Evolutionary conservation across 1,140 invertebrate genomes (phyloP).

Genomic region (Rhynchophorus ferrugineus): DNA sequence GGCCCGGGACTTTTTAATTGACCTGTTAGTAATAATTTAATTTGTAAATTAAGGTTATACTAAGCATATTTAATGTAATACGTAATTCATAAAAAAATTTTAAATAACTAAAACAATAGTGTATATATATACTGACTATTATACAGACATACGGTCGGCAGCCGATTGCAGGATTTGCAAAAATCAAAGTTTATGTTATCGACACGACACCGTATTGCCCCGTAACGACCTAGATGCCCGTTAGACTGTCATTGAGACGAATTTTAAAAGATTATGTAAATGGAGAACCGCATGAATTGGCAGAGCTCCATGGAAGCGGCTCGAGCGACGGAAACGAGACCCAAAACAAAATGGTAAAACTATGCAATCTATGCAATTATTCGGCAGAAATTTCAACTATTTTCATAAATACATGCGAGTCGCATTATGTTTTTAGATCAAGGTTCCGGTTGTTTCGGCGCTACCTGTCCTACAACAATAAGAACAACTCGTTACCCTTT

Average conservation of each 20-base stretch:
- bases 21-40: too few relatives aligned
- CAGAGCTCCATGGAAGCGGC: neutral
- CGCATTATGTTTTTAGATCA: conserved; percentile 15
- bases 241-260: neutral
- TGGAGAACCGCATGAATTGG: neutral
- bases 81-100: too few relatives aligned
- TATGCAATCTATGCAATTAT: conserved; percentile 9
- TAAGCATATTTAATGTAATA: too few relatives aligned
- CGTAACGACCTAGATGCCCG: neutral
- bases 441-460: conserved; percentile 13
- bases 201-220: neutral
- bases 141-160: too few relatives aligned
- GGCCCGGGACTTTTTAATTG: too few relatives aligned
- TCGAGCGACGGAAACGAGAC: neutral
- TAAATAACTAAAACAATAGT: too few relatives aligned
- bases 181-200: neutral
- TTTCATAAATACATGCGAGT: conserved; percentile 11
- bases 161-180: too few relatives aligned
- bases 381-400: conserved; percentile 12
- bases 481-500: too few relatives aligned
- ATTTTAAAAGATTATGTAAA: conserved; percentile 4
- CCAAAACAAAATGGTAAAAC: conserved; percentile 4
- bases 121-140: too few relatives aligned
- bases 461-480: too few relatives aligned
- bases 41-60: too few relatives aligned